Percentiles rank a stretch among this genome's conserved stretches.
Conservation (phyloP, 2,113 vertebrate species). For the Agapornis roseicollis region DNA sequence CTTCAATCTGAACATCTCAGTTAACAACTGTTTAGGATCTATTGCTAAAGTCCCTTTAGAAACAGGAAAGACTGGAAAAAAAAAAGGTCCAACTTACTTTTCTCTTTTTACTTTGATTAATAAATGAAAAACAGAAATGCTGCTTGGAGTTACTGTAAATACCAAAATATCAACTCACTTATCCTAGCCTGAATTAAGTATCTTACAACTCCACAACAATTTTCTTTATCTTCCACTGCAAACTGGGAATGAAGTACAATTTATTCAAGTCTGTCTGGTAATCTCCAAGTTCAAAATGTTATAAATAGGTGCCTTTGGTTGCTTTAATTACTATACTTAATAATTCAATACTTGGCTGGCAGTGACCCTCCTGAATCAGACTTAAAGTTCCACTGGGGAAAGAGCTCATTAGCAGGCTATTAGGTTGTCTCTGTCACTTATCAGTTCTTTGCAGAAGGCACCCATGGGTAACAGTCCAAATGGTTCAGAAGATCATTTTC, state of each 20-base stretch:
- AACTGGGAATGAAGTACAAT: background rate
- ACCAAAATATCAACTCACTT: background rate
- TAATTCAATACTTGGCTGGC: constrained; percentile 11
- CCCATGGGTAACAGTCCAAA: background rate
- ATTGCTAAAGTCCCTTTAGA: background rate
- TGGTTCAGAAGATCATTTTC: background rate
- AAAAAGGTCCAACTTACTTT: background rate
- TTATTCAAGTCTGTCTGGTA: background rate
- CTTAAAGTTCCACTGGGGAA: background rate
- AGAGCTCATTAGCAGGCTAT: constrained; percentile 30
- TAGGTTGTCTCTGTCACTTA: background rate
- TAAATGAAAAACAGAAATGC: background rate
- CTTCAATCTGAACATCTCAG: background rate
- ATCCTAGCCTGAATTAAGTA: background rate
- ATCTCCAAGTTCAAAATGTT: background rate
- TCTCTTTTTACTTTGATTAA: background rate
- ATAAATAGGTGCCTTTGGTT: constrained; percentile 5
- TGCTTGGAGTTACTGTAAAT: background rate
- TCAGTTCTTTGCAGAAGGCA: constrained; percentile 7
- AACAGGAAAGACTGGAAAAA: background rate
- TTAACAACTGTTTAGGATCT: background rate
- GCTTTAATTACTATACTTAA: constrained; percentile 21
- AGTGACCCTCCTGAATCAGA: constrained; percentile 16
- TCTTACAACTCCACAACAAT: background rate
- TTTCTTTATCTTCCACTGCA: background rate